Evolutionary conservation across 1,140 invertebrate genomes (phyloP).

Genomic region (Meloidogyne hapla): DNA sequence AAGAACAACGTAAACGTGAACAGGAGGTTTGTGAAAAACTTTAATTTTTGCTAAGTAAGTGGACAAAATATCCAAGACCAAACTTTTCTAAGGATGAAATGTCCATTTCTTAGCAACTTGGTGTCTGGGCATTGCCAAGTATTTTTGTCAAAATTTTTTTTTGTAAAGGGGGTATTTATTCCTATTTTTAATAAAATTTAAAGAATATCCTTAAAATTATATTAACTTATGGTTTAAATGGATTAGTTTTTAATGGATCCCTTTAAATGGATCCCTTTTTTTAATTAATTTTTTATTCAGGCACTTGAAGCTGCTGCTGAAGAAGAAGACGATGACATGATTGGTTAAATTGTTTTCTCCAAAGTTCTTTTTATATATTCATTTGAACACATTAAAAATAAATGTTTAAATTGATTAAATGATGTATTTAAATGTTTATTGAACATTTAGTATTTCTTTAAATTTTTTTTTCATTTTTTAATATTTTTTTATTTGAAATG

Average conservation of each 20-base stretch:
- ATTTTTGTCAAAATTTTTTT: too few relatives aligned
- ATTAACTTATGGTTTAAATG: too few relatives aligned
- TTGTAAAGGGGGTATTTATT: too few relatives aligned
- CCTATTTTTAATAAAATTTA: too few relatives aligned
- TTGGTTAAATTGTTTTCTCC: neutral
- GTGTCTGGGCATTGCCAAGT: too few relatives aligned
- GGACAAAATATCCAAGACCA: too few relatives aligned
- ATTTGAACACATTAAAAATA: neutral
- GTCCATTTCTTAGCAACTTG: too few relatives aligned
- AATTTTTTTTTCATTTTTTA: neutral
- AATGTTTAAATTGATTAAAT: neutral
- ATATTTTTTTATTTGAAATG: constrained; percentile 3
- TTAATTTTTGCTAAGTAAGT: constrained; percentile 2
- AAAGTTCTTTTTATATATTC: neutral
- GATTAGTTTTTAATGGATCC: too few relatives aligned
- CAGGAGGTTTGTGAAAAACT: constrained; percentile 26
- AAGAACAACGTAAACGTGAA: constrained; percentile 52
- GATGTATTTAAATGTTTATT: neutral
- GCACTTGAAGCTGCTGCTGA: neutral
- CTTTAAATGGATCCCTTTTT: neutral
- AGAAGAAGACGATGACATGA: neutral
- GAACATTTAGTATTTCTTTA: neutral
- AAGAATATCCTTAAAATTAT: too few relatives aligned
- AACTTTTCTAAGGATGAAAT: neutral
- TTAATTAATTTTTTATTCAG: neutral